Percentiles rank a stretch among this genome's conserved stretches.
These are phyloP conservation scores for Probosciger aterrimus DNA, from an alignment of 2,113 vertebrate species.

Conservation along the genomic window DNA sequence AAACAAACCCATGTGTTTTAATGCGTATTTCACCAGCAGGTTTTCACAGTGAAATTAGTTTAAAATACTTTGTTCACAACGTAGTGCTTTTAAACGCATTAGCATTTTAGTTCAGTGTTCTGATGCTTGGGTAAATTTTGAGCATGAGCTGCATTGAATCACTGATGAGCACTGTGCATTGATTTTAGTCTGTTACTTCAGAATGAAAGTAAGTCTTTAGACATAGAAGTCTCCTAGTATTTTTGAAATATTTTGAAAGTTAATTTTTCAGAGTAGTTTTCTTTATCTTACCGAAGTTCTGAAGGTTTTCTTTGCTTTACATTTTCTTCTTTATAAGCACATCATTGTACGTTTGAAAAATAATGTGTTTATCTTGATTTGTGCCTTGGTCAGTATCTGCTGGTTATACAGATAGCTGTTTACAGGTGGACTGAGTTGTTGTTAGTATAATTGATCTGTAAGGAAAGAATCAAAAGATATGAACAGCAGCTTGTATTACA, in stretches of 20 bases:
- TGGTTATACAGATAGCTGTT: background rate
- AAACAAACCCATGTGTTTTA: background rate
- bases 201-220: background rate
- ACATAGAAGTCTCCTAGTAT: background rate
- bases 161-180: background rate
- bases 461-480: background rate
- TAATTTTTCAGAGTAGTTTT: background rate
- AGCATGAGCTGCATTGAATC: background rate
- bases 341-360: background rate
- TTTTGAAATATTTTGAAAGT: background rate
- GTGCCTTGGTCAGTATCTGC: background rate
- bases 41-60: background rate
- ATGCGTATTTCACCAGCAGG: background rate
- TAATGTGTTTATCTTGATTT: background rate
- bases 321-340: background rate
- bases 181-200: background rate
- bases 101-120: background rate
- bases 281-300: background rate
- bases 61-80: background rate
- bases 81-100: background rate
- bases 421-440: background rate
- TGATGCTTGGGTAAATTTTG: background rate
- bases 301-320: background rate
- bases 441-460: background rate
- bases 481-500: background rate